These are phyloP conservation scores for Pteromalus puparum DNA, from an alignment of 1,140 invertebrate genomes.

Conservation along the genomic window DNA sequence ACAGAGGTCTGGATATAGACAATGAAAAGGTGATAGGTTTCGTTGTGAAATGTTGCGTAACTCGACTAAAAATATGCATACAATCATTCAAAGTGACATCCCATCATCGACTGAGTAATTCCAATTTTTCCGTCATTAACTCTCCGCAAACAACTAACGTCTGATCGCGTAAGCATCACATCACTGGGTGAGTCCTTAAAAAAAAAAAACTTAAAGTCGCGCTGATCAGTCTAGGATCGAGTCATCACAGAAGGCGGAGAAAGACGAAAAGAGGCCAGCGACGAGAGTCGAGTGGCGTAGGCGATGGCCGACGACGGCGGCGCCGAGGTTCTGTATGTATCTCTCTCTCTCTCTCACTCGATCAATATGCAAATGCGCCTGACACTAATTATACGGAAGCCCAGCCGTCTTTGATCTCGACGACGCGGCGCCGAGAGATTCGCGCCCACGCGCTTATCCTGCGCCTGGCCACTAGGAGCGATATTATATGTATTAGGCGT, in stretches of 20 bases:
- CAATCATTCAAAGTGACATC: no score
- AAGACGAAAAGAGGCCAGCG: slow-evolving; percentile 63
- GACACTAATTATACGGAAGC: slow-evolving; percentile 75
- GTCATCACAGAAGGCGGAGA: slow-evolving; percentile 37
- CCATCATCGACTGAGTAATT: no score
- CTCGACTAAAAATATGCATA: no score
- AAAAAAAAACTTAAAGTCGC: neutral
- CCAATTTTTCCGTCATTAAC: no score
- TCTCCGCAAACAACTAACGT: no score
- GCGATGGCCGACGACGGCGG: slow-evolving; percentile 22
- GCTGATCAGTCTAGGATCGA: slow-evolving; percentile 14
- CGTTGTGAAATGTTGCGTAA: no score
- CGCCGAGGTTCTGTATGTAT: neutral
- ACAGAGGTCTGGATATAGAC: neutral
- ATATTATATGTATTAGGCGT: slow-evolving; percentile 16
- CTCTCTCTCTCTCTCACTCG: slow-evolving; percentile 60
- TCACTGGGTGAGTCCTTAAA: neutral
- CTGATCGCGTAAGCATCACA: neutral
- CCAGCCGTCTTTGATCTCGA: slow-evolving; percentile 52
- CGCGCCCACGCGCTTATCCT: slow-evolving; percentile 17
- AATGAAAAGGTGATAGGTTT: slow-evolving; percentile 1
- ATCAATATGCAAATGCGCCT: slow-evolving; percentile 75
- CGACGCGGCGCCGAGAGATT: neutral
- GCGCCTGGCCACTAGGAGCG: slow-evolving; percentile 7
- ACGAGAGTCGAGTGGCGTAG: slow-evolving; percentile 60